These are phyloP conservation scores for Brachirus orientalis DNA, from an alignment of 2,113 vertebrate species.

Conservation along the genomic window DNA sequence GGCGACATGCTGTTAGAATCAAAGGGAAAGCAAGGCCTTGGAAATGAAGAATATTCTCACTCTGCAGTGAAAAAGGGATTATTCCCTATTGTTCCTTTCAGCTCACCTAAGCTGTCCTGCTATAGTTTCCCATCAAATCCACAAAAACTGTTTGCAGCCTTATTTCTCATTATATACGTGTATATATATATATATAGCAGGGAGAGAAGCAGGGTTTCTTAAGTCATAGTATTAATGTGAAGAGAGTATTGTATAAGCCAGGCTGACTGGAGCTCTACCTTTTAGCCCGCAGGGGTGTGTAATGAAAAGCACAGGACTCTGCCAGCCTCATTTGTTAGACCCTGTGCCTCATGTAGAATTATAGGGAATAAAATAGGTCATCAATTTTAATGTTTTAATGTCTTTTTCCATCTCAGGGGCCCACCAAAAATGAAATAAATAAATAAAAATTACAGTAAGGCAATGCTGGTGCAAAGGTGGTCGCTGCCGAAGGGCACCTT, in stretches of 20 bases:
- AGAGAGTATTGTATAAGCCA: background rate
- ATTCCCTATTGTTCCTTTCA: conserved; percentile 55
- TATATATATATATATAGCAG: background rate
- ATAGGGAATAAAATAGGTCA: conserved; percentile 41
- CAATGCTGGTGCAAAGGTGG: background rate
- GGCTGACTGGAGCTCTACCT: too few species aligned
- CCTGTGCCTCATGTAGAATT: conserved; percentile 29
- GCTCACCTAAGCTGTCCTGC: conserved; percentile 40
- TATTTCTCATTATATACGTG: conserved; percentile 5
- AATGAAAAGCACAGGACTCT: conserved; percentile 33
- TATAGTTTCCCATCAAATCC: conserved; percentile 56
- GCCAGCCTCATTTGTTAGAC: conserved; percentile 40
- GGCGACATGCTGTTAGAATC: conserved; percentile 21
- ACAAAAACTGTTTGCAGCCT: conserved; percentile 13
- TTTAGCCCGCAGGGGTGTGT: background rate
- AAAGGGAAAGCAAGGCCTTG: conserved; percentile 36
- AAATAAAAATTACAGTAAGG: background rate
- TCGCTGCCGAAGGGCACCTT: conserved; percentile 13
- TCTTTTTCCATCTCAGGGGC: too few species aligned
- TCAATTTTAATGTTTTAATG: conserved; percentile 47
- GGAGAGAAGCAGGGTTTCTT: conserved; percentile 5
- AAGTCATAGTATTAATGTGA: conserved; percentile 10
- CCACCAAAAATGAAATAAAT: too few species aligned
- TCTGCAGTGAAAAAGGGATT: conserved; percentile 51
- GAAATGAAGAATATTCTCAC: conserved; percentile 43